Evolutionary conservation across 2,888 invertebrate genomes (phyloP), one percentile per base, ranked within the genome.

Genomic region (Caradrina clavipalpis): DNA sequence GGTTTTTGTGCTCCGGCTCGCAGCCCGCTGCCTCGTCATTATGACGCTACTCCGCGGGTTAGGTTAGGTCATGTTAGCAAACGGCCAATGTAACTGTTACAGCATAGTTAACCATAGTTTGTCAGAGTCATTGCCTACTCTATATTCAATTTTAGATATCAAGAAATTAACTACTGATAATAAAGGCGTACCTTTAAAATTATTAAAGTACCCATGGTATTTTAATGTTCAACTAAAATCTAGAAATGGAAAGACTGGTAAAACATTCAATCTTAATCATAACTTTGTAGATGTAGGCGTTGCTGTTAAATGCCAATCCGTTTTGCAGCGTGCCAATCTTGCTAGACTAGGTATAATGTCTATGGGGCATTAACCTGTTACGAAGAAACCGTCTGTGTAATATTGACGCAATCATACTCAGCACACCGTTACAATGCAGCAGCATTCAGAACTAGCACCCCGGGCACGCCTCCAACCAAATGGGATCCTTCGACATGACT

Each of bases 1-100:
- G 93, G 90, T 94, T 95, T 94, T 95, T 95, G 90, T 94, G 72
- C 62, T 70, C 55, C 13, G 58, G 72, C 73, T 73, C 77, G 69
- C 68, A 69, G 66, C 56, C 76, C 73, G 73, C 64, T 82, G 83
- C 84, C 82, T 71, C 86, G 88, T 90, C 91, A 89, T 90, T 85
- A 88, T 90, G 89, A 89, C 87, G 83, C 73, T 82, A 83, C 88
- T 78, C 83, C 71, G 70, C 85, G 85, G 87, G 90, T 93, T 92
- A 89, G 88, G 89, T 75, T 89, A 92, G 92, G 89, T 89, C 91
- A 89, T 84, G 88, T 81, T 82, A 58, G 69, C 69, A 66, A 69
- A 82, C 79, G 58, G 69, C 42, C 73, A 62, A 39, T 13, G 65
- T 77, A 81, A 84, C 79, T 80, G 80, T 86, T 86, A 76, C 68